A percentile compares a stretch with the other conserved stretches of the same genome.
Conservation (phyloP, 1,140 invertebrate genomes). For the Theocolax elegans region DNA sequence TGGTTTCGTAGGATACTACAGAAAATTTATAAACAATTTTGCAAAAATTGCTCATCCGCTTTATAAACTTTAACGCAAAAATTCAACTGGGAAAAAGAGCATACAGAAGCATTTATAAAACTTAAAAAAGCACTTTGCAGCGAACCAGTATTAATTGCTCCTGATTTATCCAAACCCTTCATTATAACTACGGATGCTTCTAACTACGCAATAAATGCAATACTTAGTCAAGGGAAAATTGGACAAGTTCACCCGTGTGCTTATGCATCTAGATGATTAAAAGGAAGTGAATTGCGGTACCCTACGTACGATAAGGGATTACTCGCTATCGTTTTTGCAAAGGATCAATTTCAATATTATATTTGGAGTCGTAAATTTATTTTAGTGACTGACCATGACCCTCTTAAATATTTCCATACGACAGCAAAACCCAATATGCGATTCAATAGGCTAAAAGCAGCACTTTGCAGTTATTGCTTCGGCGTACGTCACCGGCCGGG, state of each 20-base stretch:
- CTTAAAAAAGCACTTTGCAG: conserved; percentile 45
- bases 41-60: conserved; percentile 42
- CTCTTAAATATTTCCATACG: conserved; percentile 5
- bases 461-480: not conserved
- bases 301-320: conserved; percentile 41
- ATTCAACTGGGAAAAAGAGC: conserved; percentile 39
- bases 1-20: not conserved
- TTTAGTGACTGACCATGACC: conserved; percentile 14
- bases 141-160: conserved; percentile 41
- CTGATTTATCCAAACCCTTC: conserved; percentile 48
- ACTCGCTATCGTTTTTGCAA: not conserved
- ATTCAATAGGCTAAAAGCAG: not conserved
- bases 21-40: not conserved
- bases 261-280: too few species aligned
- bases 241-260: conserved; percentile 45
- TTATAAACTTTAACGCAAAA: conserved; percentile 46
- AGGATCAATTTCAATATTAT: not conserved
- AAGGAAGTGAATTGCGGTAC: too few species aligned
- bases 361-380: too few species aligned
- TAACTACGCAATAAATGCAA: conserved; percentile 48
- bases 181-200: conserved; percentile 52
- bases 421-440: not conserved
- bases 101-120: conserved; percentile 31
- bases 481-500: not conserved
- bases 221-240: conserved; percentile 48